phyloP scores from a whole-genome alignment of 2,888 invertebrate genomes.

The Oithona nana region DNA sequence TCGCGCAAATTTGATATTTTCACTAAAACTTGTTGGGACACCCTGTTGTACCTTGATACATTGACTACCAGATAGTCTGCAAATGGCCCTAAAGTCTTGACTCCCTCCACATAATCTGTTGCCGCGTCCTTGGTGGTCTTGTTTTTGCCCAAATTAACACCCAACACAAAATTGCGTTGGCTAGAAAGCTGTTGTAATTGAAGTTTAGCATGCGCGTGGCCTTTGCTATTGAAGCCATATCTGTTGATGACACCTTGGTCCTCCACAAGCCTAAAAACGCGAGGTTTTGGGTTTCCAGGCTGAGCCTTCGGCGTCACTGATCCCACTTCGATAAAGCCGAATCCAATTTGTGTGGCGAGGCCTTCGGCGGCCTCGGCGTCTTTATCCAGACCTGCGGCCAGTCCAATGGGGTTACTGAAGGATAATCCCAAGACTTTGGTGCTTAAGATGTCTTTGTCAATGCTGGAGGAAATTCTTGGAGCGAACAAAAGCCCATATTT shows the following conservation, averaged over 20 bases:
- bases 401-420: conserved; percentile 77
- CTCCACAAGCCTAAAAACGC: conserved; percentile 67
- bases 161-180: conserved; percentile 48
- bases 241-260: conserved; percentile 83
- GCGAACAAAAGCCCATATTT: not conserved
- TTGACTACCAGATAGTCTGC: conserved; percentile 95
- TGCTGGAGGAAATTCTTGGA: not conserved
- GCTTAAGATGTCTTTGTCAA: not conserved
- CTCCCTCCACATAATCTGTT: conserved; percentile 66
- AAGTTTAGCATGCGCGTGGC: conserved; percentile 50
- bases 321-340: conserved; percentile 89
- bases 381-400: conserved; percentile 97
- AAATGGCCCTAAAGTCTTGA: conserved; percentile 54
- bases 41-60: too few species aligned
- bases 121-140: conserved; percentile 53
- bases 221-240: conserved; percentile 86
- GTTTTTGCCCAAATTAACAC: conserved; percentile 92
- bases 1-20: too few species aligned
- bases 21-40: too few species aligned
- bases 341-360: conserved; percentile 53
- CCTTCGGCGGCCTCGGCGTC: conserved; percentile 75
- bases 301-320: conserved; percentile 87
- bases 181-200: conserved; percentile 28
- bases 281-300: conserved; percentile 72
- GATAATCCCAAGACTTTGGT: conserved; percentile 43